phyloP scores from a whole-genome alignment of 2,888 invertebrate genomes.

The Atethmia centrago region DNA sequence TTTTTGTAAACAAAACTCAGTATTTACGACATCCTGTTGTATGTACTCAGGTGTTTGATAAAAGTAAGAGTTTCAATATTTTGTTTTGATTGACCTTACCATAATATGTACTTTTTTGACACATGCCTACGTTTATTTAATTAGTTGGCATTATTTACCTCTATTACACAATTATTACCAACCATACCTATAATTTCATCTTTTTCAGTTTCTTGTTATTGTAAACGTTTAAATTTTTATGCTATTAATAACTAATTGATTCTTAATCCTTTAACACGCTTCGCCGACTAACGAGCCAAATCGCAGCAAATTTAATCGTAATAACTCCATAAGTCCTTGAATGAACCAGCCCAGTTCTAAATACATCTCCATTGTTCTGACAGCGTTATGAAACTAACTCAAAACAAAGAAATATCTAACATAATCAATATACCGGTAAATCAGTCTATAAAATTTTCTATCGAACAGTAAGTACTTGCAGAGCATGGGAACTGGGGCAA shows the following conservation, averaged over 20 bases:
- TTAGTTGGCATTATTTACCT: not conserved
- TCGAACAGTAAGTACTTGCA: conserved; percentile 43
- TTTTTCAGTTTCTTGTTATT: not conserved
- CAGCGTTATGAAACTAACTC: conserved; percentile 34
- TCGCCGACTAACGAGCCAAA: conserved; percentile 18
- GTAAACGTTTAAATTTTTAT: no score
- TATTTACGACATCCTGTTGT: conserved; percentile 60
- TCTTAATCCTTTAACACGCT: conserved; percentile 20
- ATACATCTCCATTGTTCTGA: conserved; percentile 54
- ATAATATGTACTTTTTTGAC: no score
- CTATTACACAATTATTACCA: not conserved
- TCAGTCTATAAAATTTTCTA: conserved; percentile 51
- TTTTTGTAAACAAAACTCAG: conserved; percentile 41
- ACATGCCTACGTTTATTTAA: not conserved
- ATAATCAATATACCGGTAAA: conserved; percentile 55
- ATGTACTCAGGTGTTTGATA: conserved; percentile 29
- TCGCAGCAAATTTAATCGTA: conserved; percentile 18
- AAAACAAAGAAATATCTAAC: conserved; percentile 43
- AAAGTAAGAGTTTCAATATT: conserved; percentile 58
- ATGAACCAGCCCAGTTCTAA: conserved; percentile 26
- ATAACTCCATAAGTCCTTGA: conserved; percentile 32
- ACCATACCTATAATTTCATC: no score
- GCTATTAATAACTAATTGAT: not conserved
- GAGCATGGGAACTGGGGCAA: conserved; percentile 70
- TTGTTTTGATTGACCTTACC: conserved; percentile 3